These are phyloP conservation scores for Eulemur albifrons DNA, from an alignment of 2,797 vertebrate species.

Conservation along the genomic window DNA sequence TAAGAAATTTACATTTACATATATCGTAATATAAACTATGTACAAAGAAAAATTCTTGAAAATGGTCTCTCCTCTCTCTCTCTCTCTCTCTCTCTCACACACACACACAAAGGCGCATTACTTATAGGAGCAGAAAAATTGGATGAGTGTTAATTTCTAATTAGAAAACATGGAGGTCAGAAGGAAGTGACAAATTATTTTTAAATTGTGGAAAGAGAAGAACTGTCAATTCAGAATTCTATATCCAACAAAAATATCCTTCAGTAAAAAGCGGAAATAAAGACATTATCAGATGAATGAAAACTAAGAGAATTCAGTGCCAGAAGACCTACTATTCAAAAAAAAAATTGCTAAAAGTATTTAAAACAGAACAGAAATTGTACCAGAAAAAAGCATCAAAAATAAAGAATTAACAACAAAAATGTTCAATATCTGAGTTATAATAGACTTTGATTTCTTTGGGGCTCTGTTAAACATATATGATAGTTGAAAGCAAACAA, in stretches of 20 bases:
- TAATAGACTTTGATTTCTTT: background rate
- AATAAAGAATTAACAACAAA: background rate
- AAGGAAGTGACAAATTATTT: background rate
- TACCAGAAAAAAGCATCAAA: background rate
- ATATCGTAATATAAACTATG: background rate
- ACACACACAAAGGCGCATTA: background rate
- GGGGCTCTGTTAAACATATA: background rate
- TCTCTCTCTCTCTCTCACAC: too few species aligned
- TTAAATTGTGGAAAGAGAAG: background rate
- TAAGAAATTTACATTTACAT: background rate
- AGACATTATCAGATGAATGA: background rate
- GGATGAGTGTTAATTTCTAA: background rate
- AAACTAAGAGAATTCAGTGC: background rate
- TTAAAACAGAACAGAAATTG: background rate
- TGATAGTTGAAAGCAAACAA: background rate
- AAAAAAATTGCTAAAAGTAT: background rate
- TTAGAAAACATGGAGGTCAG: background rate
- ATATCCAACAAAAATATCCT: background rate
- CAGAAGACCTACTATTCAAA: background rate
- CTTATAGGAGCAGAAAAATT: background rate
- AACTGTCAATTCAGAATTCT: background rate
- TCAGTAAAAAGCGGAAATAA: background rate
- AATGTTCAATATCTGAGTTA: background rate
- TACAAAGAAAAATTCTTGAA: background rate
- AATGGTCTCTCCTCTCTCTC: background rate